Percentiles rank a stretch among this genome's conserved stretches.
phyloP scores from a whole-genome alignment of 2,797 vertebrate species.

The Schizopygopsis malacanthus region DNA sequence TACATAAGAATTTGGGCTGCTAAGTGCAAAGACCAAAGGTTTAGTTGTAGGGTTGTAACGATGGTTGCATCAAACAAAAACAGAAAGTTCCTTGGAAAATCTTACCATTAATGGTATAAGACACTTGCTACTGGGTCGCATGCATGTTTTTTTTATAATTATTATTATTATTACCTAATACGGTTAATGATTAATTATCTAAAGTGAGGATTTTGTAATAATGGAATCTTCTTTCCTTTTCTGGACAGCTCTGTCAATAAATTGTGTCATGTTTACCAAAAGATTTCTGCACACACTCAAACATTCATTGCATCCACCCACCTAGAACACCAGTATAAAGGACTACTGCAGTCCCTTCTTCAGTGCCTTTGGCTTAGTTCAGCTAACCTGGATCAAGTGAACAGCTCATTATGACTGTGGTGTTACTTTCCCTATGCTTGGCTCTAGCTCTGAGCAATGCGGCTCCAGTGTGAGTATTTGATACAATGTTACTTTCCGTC shows the following conservation, averaged over 20 bases:
- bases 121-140: not conserved
- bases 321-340: slow-evolving; percentile 65
- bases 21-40: not conserved
- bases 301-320: slow-evolving; percentile 50
- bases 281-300: slow-evolving; percentile 30
- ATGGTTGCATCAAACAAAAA: not conserved
- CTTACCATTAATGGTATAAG: not conserved
- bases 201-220: slow-evolving; percentile 43
- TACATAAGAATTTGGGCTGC: not conserved
- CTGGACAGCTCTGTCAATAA: not conserved
- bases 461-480: slow-evolving; percentile 74
- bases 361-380: slow-evolving; percentile 19
- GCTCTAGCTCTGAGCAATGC: slow-evolving; percentile 56
- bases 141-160: not conserved
- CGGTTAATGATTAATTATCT: not conserved
- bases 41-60: not conserved
- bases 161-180: too few species aligned
- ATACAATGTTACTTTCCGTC: not conserved
- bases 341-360: slow-evolving; percentile 1
- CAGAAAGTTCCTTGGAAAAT: not conserved
- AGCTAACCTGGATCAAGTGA: slow-evolving; percentile 46
- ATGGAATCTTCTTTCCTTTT: slow-evolving; percentile 29
- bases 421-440: slow-evolving; percentile 65
- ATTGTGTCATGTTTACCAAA: slow-evolving; percentile 25
- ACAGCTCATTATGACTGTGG: slow-evolving; percentile 69